These are phyloP conservation scores for Cylloceria caligata DNA, from an alignment of 2,888 invertebrate species.

Conservation along the genomic window DNA sequence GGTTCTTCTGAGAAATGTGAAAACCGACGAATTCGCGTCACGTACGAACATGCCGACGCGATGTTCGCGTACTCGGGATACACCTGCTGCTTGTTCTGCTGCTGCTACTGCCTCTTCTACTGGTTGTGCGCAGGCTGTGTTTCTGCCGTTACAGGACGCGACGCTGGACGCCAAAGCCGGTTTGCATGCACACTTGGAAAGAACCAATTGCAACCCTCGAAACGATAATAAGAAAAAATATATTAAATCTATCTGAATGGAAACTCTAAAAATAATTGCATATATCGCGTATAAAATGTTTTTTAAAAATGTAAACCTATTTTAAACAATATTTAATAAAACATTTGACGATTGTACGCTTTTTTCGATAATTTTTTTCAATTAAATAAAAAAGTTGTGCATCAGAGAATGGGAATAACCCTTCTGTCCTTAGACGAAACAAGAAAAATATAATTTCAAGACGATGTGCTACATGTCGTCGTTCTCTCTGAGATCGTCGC, in stretches of 20 bases:
- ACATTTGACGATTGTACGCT: too few species aligned
- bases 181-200: slow-evolving; percentile 7
- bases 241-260: background rate
- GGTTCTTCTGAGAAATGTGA: slow-evolving; percentile 65
- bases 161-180: slow-evolving; percentile 19
- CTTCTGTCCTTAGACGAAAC: too few species aligned
- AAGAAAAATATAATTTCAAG: too few species aligned
- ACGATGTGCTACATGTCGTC: too few species aligned
- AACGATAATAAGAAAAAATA: background rate
- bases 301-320: too few species aligned
- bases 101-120: slow-evolving; percentile 40
- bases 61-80: slow-evolving; percentile 68
- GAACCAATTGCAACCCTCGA: slow-evolving; percentile 17
- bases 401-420: too few species aligned
- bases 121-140: slow-evolving; percentile 13
- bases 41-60: slow-evolving; percentile 71
- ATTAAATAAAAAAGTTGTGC: too few species aligned
- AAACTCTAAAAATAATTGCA: background rate
- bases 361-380: too few species aligned
- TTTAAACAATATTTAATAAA: too few species aligned
- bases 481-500: too few species aligned
- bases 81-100: slow-evolving; percentile 73
- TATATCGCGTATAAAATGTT: background rate
- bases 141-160: slow-evolving; percentile 57
- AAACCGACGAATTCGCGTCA: slow-evolving; percentile 77